Base-by-base conservation (phyloP, 37 sponge, comb jelly and placozoan genomes). In the Crambe crambe region DNA sequence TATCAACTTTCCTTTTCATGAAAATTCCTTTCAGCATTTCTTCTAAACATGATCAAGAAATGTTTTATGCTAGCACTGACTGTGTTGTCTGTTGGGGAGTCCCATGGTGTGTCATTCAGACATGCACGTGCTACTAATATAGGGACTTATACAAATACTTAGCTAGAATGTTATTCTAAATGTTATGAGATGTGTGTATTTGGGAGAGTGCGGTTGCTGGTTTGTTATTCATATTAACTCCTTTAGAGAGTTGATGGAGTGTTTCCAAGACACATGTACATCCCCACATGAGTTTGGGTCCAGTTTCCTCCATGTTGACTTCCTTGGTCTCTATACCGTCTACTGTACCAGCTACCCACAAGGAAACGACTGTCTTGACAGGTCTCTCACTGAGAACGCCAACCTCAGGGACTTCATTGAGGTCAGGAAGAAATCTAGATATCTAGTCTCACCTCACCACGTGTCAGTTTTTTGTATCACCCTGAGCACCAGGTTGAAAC, bases 311-410 rank as follows among this genome's bases (percentile, higher is more conserved):
- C 34, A 59, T n/a, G 42, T 70, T 17, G 77, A 87, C 23, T 75
- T 70, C 61, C 73, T 80, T 47, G 40, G 44, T 9, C 56, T 64
- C 25, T 89, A 89, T 68, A 64, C 83, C 3, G 30, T 61, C 47
- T 89, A 89, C 79, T 89, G 89, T 37, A 89, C 83, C 39, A 78
- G 73, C 58, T 89, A 71, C 60, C 42, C 74, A 21, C 30, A 73
- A 44, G 70, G 78, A 31, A 83, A 75, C 37, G 64, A 82, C 31
- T 37, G 72, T 22, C 42, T 85, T 12, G 78, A 85, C 59, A 41
- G 42, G 23, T 42, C 73, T 6, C 41, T 85, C 62, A 57, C 38
- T n/a, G 74, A 58, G 0, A 60, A 59, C 40, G 9, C 20, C 23
- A 65, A 61, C 2, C 69, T 78, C 29, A 43, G 43, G 56, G 47